Evolutionary conservation across 2,888 invertebrate genomes (phyloP).

Genomic region (Embidobia sp.): DNA sequence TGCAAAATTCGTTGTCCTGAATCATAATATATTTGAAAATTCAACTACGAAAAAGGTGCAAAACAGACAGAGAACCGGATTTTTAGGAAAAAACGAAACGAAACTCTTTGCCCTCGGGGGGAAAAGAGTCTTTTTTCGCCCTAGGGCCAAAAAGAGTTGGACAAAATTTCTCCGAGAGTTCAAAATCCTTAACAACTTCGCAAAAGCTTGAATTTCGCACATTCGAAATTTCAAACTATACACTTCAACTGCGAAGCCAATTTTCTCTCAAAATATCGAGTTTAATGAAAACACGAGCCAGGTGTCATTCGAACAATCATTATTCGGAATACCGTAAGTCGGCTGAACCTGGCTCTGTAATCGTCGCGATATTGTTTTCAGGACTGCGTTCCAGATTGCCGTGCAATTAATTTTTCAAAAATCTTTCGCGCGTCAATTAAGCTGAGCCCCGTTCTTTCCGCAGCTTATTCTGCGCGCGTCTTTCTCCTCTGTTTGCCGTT

Average conservation of each 20-base stretch:
- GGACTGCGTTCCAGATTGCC: conserved; percentile 73
- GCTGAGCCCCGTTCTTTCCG: conserved; percentile 31
- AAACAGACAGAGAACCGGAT: no score
- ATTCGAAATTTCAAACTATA: background rate
- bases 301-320: conserved; percentile 49
- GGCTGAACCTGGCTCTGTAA: conserved; percentile 65
- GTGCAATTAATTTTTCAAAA: conserved; percentile 77
- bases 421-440: conserved; percentile 67
- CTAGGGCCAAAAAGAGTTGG: no score
- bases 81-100: no score
- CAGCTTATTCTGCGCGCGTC: no score
- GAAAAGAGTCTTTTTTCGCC: no score
- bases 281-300: conserved; percentile 54
- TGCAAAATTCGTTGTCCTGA: no score
- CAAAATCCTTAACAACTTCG: no score
- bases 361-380: conserved; percentile 75
- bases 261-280: conserved; percentile 33
- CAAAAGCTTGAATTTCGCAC: no score
- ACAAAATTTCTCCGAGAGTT: no score
- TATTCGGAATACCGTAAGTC: conserved; percentile 50
- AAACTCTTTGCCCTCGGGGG: no score
- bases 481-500: conserved; percentile 3
- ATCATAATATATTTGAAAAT: no score
- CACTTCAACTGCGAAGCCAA: conserved; percentile 7
- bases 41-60: no score